phyloP scores from a whole-genome alignment of 2,113 vertebrate species.

The Takifugu bimaculatus region DNA sequence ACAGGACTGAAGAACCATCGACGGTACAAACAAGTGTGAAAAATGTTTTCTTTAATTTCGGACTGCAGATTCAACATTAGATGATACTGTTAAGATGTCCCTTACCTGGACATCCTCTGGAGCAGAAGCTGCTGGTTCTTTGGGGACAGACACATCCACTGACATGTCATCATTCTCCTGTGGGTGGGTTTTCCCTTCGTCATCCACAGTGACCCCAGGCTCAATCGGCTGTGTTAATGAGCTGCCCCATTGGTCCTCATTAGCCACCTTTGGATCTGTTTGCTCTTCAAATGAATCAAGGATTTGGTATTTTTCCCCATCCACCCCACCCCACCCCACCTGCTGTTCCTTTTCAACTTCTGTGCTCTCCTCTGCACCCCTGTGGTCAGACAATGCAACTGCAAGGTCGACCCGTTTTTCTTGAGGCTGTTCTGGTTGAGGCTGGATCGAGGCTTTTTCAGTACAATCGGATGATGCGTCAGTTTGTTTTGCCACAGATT shows the following conservation, averaged over 20 bases:
- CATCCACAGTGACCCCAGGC: background rate
- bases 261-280: conserved; percentile 9
- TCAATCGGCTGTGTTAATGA: background rate
- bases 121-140: conserved; percentile 3
- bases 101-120: background rate
- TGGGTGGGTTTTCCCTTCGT: background rate
- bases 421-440: background rate
- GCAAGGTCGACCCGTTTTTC: background rate
- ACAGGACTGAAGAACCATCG: too few species aligned
- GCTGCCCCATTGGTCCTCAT: background rate
- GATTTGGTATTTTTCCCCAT: conserved; percentile 15
- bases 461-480: background rate
- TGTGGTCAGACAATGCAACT: conserved; percentile 23
- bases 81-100: background rate
- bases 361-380: conserved; percentile 20
- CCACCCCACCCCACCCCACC: background rate
- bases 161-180: background rate
- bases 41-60: background rate
- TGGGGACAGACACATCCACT: background rate
- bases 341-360: conserved; percentile 22
- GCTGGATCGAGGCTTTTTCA: background rate
- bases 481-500: background rate
- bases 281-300: conserved; percentile 30
- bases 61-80: background rate
- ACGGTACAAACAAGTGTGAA: too few species aligned